Conservation (phyloP, 2,113 vertebrate genomes). For the Chaenocephalus aceratus region DNA sequence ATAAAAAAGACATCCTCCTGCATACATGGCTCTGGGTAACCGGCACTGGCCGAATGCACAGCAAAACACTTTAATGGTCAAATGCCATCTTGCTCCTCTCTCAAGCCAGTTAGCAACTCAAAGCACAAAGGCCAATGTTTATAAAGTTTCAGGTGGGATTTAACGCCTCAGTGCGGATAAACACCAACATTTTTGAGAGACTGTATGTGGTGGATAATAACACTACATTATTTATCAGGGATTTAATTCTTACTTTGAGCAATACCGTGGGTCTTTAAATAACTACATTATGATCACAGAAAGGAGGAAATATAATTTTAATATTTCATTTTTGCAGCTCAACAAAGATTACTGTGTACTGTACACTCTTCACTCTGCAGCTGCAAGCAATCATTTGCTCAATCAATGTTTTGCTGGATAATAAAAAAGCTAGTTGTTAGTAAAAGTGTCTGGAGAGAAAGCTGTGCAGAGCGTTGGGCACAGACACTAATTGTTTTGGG, state of each 20-base stretch:
- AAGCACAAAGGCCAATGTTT: neutral
- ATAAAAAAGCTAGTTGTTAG: conserved; percentile 38
- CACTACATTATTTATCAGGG: conserved; percentile 4
- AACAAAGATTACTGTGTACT: conserved; percentile 18
- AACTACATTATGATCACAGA: conserved; percentile 10
- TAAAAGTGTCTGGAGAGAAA: conserved; percentile 28
- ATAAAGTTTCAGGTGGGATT: neutral
- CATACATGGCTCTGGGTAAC: neutral
- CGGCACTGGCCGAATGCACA: conserved; percentile 6
- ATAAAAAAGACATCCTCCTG: conserved; percentile 32
- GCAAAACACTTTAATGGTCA: conserved; percentile 21
- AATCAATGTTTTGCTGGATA: conserved; percentile 14
- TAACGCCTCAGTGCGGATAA: neutral
- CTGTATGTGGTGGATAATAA: neutral
- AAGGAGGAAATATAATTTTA: conserved; percentile 3
- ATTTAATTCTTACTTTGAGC: conserved; percentile 6
- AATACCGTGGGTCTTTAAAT: conserved; percentile 5
- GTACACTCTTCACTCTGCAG: neutral
- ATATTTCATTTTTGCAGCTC: conserved; percentile 19
- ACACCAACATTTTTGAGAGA: neutral
- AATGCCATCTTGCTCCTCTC: conserved; percentile 8
- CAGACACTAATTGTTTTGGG: conserved; percentile 15
- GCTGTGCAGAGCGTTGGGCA: neutral
- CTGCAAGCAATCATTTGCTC: conserved; percentile 17
- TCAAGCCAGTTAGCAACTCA: neutral